These are phyloP conservation scores for Camelus dromedarius DNA, from an alignment of 2,113 vertebrate species.

Conservation along the genomic window DNA sequence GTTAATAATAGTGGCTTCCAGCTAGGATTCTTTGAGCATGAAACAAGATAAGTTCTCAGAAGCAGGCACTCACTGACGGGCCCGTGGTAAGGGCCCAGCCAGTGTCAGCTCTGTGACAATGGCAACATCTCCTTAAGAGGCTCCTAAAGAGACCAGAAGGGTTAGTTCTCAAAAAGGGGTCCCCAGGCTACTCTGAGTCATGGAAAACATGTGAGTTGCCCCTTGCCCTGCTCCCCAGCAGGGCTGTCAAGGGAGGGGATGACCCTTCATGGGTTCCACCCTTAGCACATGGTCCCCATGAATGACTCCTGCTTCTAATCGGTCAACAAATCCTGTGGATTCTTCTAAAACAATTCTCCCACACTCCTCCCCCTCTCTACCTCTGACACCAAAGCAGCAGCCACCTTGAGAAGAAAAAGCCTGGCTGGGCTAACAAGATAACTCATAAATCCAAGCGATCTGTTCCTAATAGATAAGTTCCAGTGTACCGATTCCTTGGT, in stretches of 20 bases:
- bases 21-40: background rate
- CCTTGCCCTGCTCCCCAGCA: background rate
- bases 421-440: too few species aligned
- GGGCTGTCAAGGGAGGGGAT: rapidly evolving
- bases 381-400: background rate
- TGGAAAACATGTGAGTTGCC: background rate
- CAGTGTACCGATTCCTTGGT: too few species aligned
- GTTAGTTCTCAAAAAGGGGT: background rate
- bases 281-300: background rate
- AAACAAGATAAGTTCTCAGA: background rate
- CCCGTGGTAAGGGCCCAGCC: background rate
- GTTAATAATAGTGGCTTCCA: background rate
- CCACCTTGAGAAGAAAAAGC: background rate
- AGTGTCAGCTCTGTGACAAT: background rate
- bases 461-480: too few species aligned
- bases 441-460: too few species aligned
- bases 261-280: background rate
- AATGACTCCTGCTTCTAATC: background rate
- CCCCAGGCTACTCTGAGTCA: background rate
- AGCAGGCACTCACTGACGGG: background rate
- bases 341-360: background rate
- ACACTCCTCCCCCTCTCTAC: background rate
- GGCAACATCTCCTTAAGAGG: background rate
- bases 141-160: background rate
- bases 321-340: background rate